Evolutionary conservation across 2,797 vertebrate species (phyloP).

Genomic region (Siniperca scherzeri): DNA sequence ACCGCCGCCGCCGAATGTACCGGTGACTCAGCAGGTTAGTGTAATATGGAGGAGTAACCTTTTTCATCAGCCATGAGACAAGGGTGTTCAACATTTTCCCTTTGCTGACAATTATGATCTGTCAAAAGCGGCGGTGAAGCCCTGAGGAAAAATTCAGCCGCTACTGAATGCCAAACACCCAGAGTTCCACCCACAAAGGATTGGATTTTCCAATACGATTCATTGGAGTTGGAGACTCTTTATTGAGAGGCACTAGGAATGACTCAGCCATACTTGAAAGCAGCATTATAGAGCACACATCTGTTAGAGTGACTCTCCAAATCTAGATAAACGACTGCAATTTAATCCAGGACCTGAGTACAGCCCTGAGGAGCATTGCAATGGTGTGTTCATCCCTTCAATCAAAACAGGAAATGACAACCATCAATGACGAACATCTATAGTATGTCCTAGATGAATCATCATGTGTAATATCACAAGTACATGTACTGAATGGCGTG

Average conservation of each 20-base stretch:
- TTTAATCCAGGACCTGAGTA: constrained; percentile 30
- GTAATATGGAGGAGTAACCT: constrained; percentile 57
- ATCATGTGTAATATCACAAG: background rate
- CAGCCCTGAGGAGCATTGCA: background rate
- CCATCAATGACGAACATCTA: background rate
- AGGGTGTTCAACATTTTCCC: constrained; percentile 52
- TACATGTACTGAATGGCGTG: background rate
- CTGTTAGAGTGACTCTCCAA: constrained; percentile 55
- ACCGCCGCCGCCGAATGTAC: background rate
- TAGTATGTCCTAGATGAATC: background rate
- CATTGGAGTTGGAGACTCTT: constrained; percentile 19
- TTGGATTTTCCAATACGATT: constrained; percentile 18
- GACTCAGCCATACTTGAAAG: constrained; percentile 53
- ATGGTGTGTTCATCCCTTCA: background rate
- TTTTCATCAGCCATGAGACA: constrained; percentile 61
- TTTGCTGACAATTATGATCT: constrained; percentile 67
- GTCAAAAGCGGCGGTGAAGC: constrained; percentile 56
- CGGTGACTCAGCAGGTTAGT: constrained; percentile 57
- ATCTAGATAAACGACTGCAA: constrained; percentile 36
- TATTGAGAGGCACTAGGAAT: constrained; percentile 37
- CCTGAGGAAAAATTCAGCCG: constrained; percentile 21
- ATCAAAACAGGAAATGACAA: background rate
- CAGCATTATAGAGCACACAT: constrained; percentile 40
- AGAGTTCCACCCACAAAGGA: constrained; percentile 48
- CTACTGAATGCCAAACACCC: constrained; percentile 53